Evolutionary conservation across 64 coral and sea anemone genomes (phyloP), one percentile per base, ranked within the genome.

Genomic region (Dendrophyllia cribrosa): DNA sequence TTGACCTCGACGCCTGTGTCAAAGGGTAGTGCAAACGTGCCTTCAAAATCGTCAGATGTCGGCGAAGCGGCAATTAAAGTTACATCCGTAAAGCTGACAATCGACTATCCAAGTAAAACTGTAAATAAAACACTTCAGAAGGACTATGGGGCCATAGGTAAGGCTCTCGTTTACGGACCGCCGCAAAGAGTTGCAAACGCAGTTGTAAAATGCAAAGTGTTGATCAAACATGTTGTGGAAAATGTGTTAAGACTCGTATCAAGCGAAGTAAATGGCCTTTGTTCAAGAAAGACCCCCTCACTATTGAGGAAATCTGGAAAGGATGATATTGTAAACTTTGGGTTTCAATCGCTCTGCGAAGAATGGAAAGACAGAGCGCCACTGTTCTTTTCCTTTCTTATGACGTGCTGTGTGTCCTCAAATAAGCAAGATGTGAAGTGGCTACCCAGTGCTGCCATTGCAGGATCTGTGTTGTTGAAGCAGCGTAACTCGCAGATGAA

Each of bases 341-440:
- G 61, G 11, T 49, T 93, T 26, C 20, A 93, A 85, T 3, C 5
- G 8, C 87, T 96, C 12, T 93, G 95, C 64, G 26, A 93, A 13
- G 91, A 96, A 69, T 96, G 86, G 91, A 93, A 79, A 43, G 66
- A 63, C 12, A 92, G 95, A 85, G 90, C 94, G 3, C 89, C 94
- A 34, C 65, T 88, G 20, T 96, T 96, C 68, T 96, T 88, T 72
- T 92, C 89, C 23, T 92, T 96, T 53, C 86, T 96, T 3, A 58
- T 93, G 22, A 86, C 86, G 53, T 75, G 75, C 5, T 96, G 77
- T 89, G 70, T 49, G 49, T 86, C 90, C 22, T 70, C 72, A 78
- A 76, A 25, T 23, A 89, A 44, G 56, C 14, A 26, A 66, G 80
- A 88, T 74, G 66, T 86, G 16, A 91, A 51, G 47, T 92, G 83